Base-by-base conservation (phyloP, 2,797 vertebrate species). In the Halcyon badia region DNA sequence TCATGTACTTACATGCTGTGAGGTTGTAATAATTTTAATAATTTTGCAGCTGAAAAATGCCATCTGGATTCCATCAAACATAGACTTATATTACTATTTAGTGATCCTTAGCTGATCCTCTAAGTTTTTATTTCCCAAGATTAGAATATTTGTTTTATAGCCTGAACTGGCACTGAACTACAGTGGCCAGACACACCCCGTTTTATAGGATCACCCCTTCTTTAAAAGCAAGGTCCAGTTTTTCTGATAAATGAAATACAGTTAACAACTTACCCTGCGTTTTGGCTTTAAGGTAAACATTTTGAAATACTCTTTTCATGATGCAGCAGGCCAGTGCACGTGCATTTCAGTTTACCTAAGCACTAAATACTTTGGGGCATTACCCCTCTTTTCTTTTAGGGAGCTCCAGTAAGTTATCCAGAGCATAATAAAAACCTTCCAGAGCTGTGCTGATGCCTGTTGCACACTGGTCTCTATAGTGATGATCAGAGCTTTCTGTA, bases 1-100 rank as follows among this genome's bases (percentile, higher is more conserved):
- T 93, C 37, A 41, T 48, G 21, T n/a, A 44, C 62, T 44, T 69
- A 44, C 6, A 10, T 77, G 60, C 80, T 73, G 65, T 54, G 54
- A 85, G 51, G 16, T 81, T 78, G 78, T 65, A 91, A 78, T 95
- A 73, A 82, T 82, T 78, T 82, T 69, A 91, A 78, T 93, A 73
- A 89, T 78, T 78, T 81, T 85, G 41, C 61, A 76, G 84, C 60
- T 71, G 70, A 78, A 78, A 91, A 89, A 13, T 13, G 16, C 14
- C 13, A 7, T 76, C 69, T 95, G 87, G 66, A 51, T 87, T 94
- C 44, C 68, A 79, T 91, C 87, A 87, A 81, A 44, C 41, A 12
- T 14, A 75, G 39, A 57, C 66, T 85, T 83, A 21, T 64, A 95
- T 95, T 89, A 58, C 70, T 61, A 6, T 37, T 21, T 39, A n/a